These are phyloP conservation scores for Terebella lapidaria DNA, from an alignment of 2,888 invertebrate species.

Conservation along the genomic window DNA sequence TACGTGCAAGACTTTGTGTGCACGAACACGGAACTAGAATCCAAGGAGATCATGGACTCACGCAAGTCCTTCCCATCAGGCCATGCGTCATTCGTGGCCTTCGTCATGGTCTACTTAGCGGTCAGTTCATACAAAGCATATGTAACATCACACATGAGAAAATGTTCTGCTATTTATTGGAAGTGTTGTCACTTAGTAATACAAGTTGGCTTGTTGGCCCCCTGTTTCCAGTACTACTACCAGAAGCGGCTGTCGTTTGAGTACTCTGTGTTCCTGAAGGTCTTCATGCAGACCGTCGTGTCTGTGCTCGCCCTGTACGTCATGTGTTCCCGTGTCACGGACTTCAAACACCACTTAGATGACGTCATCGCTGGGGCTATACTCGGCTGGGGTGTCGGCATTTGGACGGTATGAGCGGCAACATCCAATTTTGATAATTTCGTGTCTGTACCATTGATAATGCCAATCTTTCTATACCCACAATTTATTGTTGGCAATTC, in stretches of 20 bases:
- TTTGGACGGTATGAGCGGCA: constrained; percentile 38
- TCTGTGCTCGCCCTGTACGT: constrained; percentile 64
- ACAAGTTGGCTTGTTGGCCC: no score
- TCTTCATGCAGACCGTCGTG: constrained; percentile 62
- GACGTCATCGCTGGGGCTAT: constrained; percentile 79
- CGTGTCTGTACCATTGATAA: no score
- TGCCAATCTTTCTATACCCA: no score
- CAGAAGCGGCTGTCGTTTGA: constrained; percentile 78
- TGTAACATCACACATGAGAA: no score
- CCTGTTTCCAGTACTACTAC: constrained; percentile 72
- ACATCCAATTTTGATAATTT: no score
- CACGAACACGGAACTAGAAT: not conserved
- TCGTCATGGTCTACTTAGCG: constrained; percentile 33
- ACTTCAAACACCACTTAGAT: constrained; percentile 98
- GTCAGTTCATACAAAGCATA: constrained; percentile 34
- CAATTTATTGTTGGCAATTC: no score
- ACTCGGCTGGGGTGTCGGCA: constrained; percentile 54
- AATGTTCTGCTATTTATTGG: no score
- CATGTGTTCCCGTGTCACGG: constrained; percentile 76
- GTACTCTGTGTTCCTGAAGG: constrained; percentile 74
- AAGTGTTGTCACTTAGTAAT: no score
- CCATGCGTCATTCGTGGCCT: constrained; percentile 38
- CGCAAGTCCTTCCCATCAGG: constrained; percentile 45
- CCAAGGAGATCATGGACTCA: constrained; percentile 11
- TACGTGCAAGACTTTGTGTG: not conserved